Evolutionary conservation across 2,888 invertebrate genomes (phyloP).

Genomic region (Boloria euphrosyne): DNA sequence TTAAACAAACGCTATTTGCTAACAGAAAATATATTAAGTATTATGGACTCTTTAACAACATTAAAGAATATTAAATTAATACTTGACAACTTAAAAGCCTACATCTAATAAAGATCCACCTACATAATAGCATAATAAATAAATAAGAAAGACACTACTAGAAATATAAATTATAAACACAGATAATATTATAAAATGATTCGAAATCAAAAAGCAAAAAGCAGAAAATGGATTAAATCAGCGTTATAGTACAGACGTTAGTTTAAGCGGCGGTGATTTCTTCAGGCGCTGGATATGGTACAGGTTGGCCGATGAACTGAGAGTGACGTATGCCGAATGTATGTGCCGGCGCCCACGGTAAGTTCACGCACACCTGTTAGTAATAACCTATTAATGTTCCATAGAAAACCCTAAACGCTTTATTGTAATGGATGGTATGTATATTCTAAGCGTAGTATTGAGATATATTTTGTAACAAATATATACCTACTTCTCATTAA

Average conservation of each 20-base stretch:
- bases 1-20: too few species aligned
- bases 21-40: too few species aligned
- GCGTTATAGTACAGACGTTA: conserved; percentile 49
- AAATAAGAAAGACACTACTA: neutral
- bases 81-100: too few species aligned
- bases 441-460: too few species aligned
- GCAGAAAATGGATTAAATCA: conserved; percentile 21
- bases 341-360: conserved; percentile 86
- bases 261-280: conserved; percentile 59
- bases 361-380: conserved; percentile 79
- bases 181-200: conserved; percentile 2
- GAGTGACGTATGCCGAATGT: conserved; percentile 91
- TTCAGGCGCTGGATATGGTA: conserved; percentile 67
- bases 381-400: conserved; percentile 1
- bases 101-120: too few species aligned
- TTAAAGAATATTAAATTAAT: too few species aligned
- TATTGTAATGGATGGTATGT: neutral
- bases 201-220: conserved; percentile 19
- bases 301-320: conserved; percentile 83
- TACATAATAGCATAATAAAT: too few species aligned
- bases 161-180: neutral
- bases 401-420: neutral
- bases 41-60: too few species aligned
- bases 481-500: too few species aligned
- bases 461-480: too few species aligned